A percentile compares a stretch with the other conserved stretches of the same genome.
phyloP scores from a whole-genome alignment of 2,113 vertebrate genomes.

The Manacus vitellinus region DNA sequence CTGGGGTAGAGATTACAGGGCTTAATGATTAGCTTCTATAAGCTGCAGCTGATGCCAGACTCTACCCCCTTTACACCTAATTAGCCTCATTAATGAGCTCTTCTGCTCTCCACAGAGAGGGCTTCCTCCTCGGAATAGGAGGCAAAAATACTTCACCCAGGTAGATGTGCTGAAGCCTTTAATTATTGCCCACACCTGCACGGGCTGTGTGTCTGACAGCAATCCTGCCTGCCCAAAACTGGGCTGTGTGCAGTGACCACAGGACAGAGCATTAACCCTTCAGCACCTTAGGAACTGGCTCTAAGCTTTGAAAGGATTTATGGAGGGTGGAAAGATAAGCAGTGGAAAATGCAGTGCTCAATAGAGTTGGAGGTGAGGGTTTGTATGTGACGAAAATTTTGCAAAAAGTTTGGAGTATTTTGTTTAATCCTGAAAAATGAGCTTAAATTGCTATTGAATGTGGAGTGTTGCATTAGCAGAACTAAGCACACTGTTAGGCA shows the following conservation, averaged over 20 bases:
- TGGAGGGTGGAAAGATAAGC: not conserved
- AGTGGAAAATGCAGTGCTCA: not conserved
- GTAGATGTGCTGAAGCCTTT: slow-evolving; percentile 83
- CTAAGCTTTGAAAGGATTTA: not conserved
- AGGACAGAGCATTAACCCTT: slow-evolving; percentile 67
- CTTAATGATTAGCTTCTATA: slow-evolving; percentile 91
- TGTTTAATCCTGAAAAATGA: not conserved
- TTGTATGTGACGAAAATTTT: not conserved
- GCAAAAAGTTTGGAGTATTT: not conserved
- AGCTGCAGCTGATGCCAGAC: slow-evolving; percentile 92
- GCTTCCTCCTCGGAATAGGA: slow-evolving; percentile 83
- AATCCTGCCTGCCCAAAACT: slow-evolving; percentile 60
- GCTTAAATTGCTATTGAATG: not conserved
- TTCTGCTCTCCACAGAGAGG: slow-evolving; percentile 85
- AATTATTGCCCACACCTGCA: slow-evolving; percentile 85
- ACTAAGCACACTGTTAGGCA: not conserved
- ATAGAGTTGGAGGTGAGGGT: not conserved
- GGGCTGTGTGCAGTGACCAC: slow-evolving; percentile 70
- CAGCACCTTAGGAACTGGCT: not conserved
- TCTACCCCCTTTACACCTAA: slow-evolving; percentile 95
- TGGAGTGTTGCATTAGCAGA: not conserved
- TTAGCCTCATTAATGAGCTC: slow-evolving; percentile 95
- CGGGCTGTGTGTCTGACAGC: slow-evolving; percentile 72
- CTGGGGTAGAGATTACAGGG: slow-evolving; percentile 87
- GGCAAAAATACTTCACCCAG: slow-evolving; percentile 86